phyloP scores from a whole-genome alignment of 2,113 vertebrate species.

The Tupaia chinensis region DNA sequence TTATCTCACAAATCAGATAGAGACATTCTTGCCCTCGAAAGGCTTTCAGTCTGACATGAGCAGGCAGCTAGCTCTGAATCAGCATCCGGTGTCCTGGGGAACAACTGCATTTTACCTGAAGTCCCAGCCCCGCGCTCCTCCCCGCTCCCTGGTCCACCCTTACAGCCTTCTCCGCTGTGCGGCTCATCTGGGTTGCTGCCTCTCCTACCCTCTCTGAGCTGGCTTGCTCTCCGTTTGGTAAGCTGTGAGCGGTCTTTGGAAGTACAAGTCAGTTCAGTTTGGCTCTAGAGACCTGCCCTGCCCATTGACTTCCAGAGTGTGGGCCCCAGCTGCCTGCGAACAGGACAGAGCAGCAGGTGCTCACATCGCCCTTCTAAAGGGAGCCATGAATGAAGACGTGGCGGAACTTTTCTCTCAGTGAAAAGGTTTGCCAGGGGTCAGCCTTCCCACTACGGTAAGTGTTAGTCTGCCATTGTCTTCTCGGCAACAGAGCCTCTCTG shows the following conservation, averaged over 20 bases:
- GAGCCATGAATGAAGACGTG: constrained; percentile 70
- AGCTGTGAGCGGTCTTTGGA: not conserved
- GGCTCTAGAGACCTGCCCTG: not conserved
- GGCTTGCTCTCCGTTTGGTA: not conserved
- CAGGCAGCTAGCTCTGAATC: not conserved
- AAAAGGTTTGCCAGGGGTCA: constrained; percentile 74
- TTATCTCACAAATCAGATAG: not conserved
- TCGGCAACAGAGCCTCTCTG: constrained; percentile 53
- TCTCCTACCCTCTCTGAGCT: not conserved
- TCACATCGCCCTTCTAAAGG: constrained; percentile 45
- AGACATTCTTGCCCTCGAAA: not conserved
- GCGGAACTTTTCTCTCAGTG: constrained; percentile 27
- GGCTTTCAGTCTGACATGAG: not conserved
- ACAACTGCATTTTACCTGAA: not conserved
- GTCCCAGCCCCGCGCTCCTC: not conserved
- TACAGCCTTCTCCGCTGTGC: not conserved
- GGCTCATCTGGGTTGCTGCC: not conserved
- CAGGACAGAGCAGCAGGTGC: not conserved
- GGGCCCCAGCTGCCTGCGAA: not conserved
- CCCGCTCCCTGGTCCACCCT: not conserved
- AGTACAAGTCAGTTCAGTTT: not conserved
- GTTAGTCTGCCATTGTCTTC: constrained; percentile 72
- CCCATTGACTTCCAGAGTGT: not conserved
- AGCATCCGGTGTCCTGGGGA: not conserved
- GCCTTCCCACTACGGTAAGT: constrained; percentile 48